Percentiles rank a stretch among this genome's conserved stretches.
phyloP scores from a whole-genome alignment of 2,888 invertebrate species.

The Lacanobia oleracea region DNA sequence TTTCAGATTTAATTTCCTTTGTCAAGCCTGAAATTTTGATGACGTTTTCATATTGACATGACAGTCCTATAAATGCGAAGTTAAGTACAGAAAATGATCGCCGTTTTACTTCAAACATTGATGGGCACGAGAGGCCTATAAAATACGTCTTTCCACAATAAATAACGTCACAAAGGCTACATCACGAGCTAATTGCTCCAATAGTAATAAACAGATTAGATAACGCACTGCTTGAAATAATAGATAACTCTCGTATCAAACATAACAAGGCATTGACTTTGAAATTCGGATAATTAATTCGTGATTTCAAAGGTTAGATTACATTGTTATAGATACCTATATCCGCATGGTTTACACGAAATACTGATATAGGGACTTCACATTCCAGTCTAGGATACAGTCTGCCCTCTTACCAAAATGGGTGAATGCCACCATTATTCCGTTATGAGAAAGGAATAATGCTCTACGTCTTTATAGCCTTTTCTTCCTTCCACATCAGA shows the following conservation, averaged over 20 bases:
- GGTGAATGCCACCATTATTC: no score
- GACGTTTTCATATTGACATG: background rate
- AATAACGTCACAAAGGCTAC: slow-evolving; percentile 15
- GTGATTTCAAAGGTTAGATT: slow-evolving; percentile 36
- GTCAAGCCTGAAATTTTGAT: background rate
- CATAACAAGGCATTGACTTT: slow-evolving; percentile 42
- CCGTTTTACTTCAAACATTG: no score
- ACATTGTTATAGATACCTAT: background rate
- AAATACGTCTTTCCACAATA: background rate
- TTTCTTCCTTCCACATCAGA: no score
- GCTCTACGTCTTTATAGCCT: no score
- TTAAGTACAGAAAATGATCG: no score
- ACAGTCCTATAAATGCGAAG: background rate
- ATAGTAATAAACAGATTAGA: slow-evolving; percentile 39
- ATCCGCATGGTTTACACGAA: background rate
- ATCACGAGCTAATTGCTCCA: slow-evolving; percentile 14
- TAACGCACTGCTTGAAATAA: slow-evolving; percentile 23
- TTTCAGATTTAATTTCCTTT: background rate
- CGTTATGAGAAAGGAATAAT: no score
- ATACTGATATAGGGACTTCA: background rate
- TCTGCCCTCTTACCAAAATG: no score
- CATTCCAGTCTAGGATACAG: background rate
- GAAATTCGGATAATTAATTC: slow-evolving; percentile 19
- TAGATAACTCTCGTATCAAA: slow-evolving; percentile 32
- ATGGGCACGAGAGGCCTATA: background rate